Conservation (phyloP, 2,797 vertebrate genomes). For the Ispidina lecontei region DNA sequence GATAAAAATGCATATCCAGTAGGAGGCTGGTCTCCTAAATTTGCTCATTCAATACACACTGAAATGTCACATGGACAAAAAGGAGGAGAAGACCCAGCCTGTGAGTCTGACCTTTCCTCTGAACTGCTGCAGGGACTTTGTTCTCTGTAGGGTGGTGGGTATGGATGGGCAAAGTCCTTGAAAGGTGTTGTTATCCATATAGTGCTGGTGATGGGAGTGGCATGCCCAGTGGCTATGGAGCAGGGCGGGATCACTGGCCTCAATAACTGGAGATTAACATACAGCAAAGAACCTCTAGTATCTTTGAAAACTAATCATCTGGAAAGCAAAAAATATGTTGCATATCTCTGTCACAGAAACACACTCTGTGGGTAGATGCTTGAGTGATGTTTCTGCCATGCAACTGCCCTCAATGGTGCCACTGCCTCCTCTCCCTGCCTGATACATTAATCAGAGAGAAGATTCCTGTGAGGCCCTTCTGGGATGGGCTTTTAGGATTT, state of each 20-base stretch:
- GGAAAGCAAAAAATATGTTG: background rate
- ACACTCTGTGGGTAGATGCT: background rate
- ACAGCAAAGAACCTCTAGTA: background rate
- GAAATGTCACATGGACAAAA: background rate
- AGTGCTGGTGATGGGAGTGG: background rate
- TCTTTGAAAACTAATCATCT: background rate
- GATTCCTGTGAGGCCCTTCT: background rate
- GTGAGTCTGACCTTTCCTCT: background rate
- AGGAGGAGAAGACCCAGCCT: background rate
- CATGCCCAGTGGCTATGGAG: background rate
- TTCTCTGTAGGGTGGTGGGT: background rate
- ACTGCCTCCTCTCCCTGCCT: background rate
- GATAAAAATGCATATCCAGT: background rate
- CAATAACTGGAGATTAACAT: background rate
- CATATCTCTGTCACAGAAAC: background rate
- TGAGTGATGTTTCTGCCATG: background rate
- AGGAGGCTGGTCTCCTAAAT: background rate
- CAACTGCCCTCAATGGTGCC: accelerated
- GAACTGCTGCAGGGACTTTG: background rate
- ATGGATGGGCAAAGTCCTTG: background rate
- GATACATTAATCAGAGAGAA: background rate
- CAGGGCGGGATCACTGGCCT: background rate
- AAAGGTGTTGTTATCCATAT: background rate
- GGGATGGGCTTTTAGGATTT: background rate
- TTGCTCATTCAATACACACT: background rate